Evolutionary conservation across 2,888 invertebrate species (phyloP).

Genomic region (Drosophila engyochracea): DNA sequence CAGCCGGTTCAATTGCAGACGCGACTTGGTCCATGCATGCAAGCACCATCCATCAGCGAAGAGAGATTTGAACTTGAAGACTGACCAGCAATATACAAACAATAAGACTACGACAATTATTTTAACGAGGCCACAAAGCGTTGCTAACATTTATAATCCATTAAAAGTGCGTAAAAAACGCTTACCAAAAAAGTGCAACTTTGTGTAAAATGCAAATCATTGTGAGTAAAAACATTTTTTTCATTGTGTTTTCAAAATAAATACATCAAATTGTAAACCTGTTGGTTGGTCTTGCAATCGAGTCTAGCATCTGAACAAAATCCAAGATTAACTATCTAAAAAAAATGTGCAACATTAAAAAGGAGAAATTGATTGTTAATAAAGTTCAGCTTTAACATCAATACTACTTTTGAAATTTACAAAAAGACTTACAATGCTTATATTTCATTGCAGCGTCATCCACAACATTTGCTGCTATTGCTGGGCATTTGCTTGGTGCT

Average conservation of each 20-base stretch:
- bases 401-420: background rate
- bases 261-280: background rate
- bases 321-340: background rate
- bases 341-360: background rate
- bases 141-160: slow-evolving; percentile 39
- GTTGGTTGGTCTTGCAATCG: background rate
- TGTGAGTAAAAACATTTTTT: slow-evolving; percentile 55
- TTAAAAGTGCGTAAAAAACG: slow-evolving; percentile 31
- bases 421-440: background rate
- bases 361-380: background rate
- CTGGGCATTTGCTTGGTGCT: slow-evolving; percentile 46
- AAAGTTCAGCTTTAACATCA: background rate
- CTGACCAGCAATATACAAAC: slow-evolving; percentile 24
- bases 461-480: slow-evolving; percentile 30
- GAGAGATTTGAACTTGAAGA: slow-evolving; percentile 60
- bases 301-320: background rate
- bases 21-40: slow-evolving; percentile 51
- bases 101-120: slow-evolving; percentile 27
- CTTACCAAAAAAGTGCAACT: slow-evolving; percentile 6
- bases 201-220: slow-evolving; percentile 66
- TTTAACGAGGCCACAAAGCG: slow-evolving; percentile 33
- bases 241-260: background rate
- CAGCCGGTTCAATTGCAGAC: slow-evolving; percentile 73
- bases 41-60: slow-evolving; percentile 31
- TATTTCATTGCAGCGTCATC: slow-evolving; percentile 9